These are phyloP conservation scores for Pipistrellus nathusii DNA, from an alignment of 2,797 vertebrate genomes.

Conservation along the genomic window DNA sequence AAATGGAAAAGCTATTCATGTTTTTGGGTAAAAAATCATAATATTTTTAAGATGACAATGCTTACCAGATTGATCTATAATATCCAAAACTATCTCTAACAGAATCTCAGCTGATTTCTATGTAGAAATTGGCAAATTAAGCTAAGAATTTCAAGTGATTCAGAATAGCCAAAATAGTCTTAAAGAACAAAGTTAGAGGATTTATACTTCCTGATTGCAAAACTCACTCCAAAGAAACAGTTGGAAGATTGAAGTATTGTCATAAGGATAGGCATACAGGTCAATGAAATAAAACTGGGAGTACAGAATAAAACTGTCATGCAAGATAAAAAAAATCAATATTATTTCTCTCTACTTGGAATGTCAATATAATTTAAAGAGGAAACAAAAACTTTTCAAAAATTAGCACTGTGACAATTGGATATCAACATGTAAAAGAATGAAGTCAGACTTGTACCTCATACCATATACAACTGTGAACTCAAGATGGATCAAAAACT, in stretches of 20 bases:
- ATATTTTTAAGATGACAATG: not conserved
- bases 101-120: not conserved
- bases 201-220: slow-evolving; percentile 14
- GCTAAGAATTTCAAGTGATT: slow-evolving; percentile 31
- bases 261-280: not conserved
- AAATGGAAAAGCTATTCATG: not conserved
- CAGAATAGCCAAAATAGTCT: slow-evolving; percentile 35
- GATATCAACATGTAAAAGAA: not conserved
- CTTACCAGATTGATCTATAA: not conserved
- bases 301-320: not conserved
- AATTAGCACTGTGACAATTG: not conserved
- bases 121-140: not conserved
- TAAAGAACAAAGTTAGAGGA: not conserved
- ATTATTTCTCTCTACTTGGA: no score
- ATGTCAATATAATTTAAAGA: not conserved
- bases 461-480: not conserved
- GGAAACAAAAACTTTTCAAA: not conserved
- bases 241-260: not conserved
- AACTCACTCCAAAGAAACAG: slow-evolving; percentile 27
- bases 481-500: slow-evolving; percentile 5
- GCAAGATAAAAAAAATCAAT: no score
- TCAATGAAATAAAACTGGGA: not conserved
- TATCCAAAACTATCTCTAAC: not conserved
- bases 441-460: not conserved
- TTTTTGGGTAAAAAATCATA: not conserved